A percentile compares a stretch with the other conserved stretches of the same genome.
phyloP scores from a whole-genome alignment of 2,797 vertebrate genomes.

The Platyrinchus mystaceus region DNA sequence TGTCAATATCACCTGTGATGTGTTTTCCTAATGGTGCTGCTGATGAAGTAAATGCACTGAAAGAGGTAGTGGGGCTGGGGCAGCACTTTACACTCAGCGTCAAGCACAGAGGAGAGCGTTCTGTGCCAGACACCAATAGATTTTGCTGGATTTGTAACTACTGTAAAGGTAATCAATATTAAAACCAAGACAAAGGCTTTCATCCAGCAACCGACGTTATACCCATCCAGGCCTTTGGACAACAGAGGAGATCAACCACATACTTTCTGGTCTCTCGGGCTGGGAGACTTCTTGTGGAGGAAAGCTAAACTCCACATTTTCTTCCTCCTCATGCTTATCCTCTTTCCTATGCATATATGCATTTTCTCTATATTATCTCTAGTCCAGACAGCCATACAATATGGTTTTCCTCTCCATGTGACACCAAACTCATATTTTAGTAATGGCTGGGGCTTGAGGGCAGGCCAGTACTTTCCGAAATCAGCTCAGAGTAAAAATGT shows the following conservation, averaged over 20 bases:
- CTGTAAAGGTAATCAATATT: neutral
- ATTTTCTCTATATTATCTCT: neutral
- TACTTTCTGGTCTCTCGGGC: neutral
- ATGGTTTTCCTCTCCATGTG: neutral
- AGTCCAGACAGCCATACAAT: neutral
- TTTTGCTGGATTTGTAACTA: neutral
- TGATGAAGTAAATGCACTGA: neutral
- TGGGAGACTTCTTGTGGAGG: neutral
- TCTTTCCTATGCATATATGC: neutral
- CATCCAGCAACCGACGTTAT: neutral
- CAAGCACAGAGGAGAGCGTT: neutral
- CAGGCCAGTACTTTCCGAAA: neutral
- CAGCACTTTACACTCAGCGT: neutral
- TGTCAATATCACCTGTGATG: neutral
- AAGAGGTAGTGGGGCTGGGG: neutral
- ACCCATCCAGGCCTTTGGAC: neutral
- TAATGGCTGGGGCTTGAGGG: neutral
- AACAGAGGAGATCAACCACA: neutral
- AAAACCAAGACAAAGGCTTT: neutral
- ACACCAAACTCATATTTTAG: neutral
- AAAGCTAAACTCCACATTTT: neutral
- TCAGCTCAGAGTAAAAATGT: neutral
- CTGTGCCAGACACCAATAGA: neutral
- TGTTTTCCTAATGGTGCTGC: neutral
- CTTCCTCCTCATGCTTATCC: neutral